Evolutionary conservation across 2,113 vertebrate species (phyloP).

Genomic region (Lepisosteus oculatus): DNA sequence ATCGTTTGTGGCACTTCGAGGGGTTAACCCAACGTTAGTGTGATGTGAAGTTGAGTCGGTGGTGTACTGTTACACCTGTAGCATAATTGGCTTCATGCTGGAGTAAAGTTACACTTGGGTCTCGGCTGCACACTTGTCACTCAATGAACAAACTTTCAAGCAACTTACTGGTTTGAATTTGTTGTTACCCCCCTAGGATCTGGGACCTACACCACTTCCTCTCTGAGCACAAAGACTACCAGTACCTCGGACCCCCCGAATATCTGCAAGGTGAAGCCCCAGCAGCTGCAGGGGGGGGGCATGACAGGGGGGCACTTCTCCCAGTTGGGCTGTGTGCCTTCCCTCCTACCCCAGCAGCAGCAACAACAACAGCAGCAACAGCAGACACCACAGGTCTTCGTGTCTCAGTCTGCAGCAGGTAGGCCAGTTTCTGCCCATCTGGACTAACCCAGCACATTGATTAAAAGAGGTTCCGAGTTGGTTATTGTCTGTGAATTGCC

Average conservation of each 20-base stretch:
- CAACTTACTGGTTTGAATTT: too few relatives aligned
- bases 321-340: conserved; percentile 89
- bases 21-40: too few relatives aligned
- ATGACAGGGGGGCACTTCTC: conserved; percentile 86
- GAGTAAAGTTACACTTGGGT: too few relatives aligned
- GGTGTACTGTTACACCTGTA: too few relatives aligned
- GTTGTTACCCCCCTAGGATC: conserved; percentile 66
- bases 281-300: conserved; percentile 83
- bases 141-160: too few relatives aligned
- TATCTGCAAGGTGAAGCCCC: conserved; percentile 98
- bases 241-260: conserved; percentile 94
- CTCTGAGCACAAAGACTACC: conserved; percentile 91
- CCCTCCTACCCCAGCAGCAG: conserved; percentile 84
- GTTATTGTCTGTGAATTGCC: too few relatives aligned
- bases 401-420: conserved; percentile 98
- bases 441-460: too few relatives aligned
- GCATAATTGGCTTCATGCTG: too few relatives aligned
- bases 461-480: neutral
- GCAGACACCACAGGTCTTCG: conserved; percentile 93
- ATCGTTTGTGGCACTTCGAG: too few relatives aligned
- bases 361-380: conserved; percentile 90
- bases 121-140: too few relatives aligned
- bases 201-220: conserved; percentile 93
- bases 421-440: conserved; percentile 19
- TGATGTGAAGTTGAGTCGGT: too few relatives aligned